These are phyloP conservation scores for Herpetotheres cachinnans DNA, from an alignment of 2,113 vertebrate genomes.

Conservation along the genomic window DNA sequence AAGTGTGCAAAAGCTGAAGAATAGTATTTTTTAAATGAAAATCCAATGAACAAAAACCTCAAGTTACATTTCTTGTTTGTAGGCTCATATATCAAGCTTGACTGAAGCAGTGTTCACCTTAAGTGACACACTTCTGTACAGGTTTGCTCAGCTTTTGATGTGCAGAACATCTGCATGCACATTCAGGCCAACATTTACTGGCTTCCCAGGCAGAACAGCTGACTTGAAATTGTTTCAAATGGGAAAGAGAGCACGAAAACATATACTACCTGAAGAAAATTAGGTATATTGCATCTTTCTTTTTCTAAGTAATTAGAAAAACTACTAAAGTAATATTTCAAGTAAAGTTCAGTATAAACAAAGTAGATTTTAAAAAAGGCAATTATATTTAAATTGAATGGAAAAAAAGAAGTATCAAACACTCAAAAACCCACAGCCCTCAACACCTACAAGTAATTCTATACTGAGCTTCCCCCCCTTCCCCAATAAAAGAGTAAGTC, in stretches of 20 bases:
- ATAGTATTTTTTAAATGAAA: neutral
- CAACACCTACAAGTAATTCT: neutral
- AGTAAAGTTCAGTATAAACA: neutral
- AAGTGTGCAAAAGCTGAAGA: neutral
- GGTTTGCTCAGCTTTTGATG: neutral
- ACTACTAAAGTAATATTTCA: neutral
- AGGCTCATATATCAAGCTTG: neutral
- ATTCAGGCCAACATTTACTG: neutral
- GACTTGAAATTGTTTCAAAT: neutral
- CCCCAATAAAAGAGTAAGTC: neutral
- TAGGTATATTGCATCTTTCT: neutral
- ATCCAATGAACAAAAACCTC: neutral
- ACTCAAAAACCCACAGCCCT: neutral
- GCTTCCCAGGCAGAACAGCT: neutral
- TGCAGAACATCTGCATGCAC: neutral
- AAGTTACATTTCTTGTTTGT: neutral
- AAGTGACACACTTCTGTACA: neutral
- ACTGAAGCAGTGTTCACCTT: neutral
- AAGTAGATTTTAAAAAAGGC: neutral
- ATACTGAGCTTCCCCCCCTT: accelerated
- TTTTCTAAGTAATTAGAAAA: neutral
- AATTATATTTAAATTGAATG: neutral
- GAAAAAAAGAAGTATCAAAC: neutral
- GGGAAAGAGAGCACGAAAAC: neutral
- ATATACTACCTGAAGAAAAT: neutral